phyloP scores from a whole-genome alignment of 2,888 invertebrate species.

The Sinopyrophorus schimmeli region DNA sequence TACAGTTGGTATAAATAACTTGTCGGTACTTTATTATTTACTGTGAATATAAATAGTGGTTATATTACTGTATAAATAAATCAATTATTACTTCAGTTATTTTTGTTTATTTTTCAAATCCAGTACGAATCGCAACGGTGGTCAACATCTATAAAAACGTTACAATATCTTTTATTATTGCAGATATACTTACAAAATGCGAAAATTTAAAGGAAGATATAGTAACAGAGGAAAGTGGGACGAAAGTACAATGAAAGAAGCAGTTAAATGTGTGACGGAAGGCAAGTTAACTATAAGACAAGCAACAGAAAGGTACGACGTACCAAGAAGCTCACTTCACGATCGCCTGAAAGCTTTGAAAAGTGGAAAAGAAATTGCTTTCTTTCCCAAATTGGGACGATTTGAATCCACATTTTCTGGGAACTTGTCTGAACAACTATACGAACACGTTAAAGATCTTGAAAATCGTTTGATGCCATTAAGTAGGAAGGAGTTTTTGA shows the following conservation, averaged over 20 bases:
- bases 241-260: slow-evolving; percentile 2
- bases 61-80: too few relatives aligned
- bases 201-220: slow-evolving; percentile 16
- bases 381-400: background rate
- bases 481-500: background rate
- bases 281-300: background rate
- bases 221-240: slow-evolving; percentile 3
- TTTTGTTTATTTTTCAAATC: too few relatives aligned
- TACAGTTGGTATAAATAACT: too few relatives aligned
- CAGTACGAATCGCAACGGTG: too few relatives aligned
- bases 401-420: background rate
- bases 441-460: background rate
- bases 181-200: too few relatives aligned
- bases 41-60: too few relatives aligned
- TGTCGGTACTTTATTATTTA: too few relatives aligned
- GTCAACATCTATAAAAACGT: too few relatives aligned
- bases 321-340: slow-evolving; percentile 4
- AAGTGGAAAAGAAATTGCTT: background rate
- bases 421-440: background rate
- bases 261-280: slow-evolving; percentile 1
- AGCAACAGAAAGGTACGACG: background rate
- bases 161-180: too few relatives aligned
- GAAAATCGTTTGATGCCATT: background rate
- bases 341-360: background rate
- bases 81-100: too few relatives aligned